These are phyloP conservation scores for Lycodopsis pacificus DNA, from an alignment of 2,797 vertebrate genomes.

Conservation along the genomic window DNA sequence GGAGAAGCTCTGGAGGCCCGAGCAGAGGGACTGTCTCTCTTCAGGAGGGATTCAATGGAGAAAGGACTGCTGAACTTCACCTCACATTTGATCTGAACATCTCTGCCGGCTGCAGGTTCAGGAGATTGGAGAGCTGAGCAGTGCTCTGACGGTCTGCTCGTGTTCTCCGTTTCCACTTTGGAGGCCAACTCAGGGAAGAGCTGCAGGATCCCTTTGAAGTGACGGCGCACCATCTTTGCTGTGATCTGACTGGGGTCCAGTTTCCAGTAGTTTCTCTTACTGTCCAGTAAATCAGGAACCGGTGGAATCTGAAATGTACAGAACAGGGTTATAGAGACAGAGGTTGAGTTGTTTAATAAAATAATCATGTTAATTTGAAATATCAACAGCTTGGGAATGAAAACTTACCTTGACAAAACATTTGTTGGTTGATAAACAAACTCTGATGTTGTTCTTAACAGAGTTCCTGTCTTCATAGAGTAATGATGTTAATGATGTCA, in stretches of 20 bases:
- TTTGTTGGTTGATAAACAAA: slow-evolving; percentile 78
- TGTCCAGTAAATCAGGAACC: slow-evolving; percentile 47
- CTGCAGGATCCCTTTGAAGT: slow-evolving; percentile 76
- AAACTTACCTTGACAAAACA: slow-evolving; percentile 82
- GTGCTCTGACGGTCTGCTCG: background rate
- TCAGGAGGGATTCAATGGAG: slow-evolving; percentile 82
- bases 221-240: slow-evolving; percentile 80
- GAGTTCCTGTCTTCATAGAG: slow-evolving; percentile 66
- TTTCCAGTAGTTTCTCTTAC: slow-evolving; percentile 82
- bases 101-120: slow-evolving; percentile 13
- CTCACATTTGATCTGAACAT: slow-evolving; percentile 31
- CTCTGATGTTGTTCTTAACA: slow-evolving; percentile 78
- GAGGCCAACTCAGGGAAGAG: slow-evolving; percentile 72
- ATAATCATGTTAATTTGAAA: background rate
- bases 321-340: background rate
- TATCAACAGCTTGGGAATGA: background rate
- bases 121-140: slow-evolving; percentile 9
- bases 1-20: slow-evolving; percentile 12
- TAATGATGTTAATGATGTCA: slow-evolving; percentile 48
- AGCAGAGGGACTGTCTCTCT: slow-evolving; percentile 51
- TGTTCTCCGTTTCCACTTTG: slow-evolving; percentile 27
- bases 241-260: slow-evolving; percentile 78
- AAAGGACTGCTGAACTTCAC: slow-evolving; percentile 79
- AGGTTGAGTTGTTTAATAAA: rapidly evolving
- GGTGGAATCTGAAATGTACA: slow-evolving; percentile 71